Evolutionary conservation across 1,140 invertebrate species (phyloP), one percentile per base, ranked within the genome.

Genomic region (Drosophila varians): DNA sequence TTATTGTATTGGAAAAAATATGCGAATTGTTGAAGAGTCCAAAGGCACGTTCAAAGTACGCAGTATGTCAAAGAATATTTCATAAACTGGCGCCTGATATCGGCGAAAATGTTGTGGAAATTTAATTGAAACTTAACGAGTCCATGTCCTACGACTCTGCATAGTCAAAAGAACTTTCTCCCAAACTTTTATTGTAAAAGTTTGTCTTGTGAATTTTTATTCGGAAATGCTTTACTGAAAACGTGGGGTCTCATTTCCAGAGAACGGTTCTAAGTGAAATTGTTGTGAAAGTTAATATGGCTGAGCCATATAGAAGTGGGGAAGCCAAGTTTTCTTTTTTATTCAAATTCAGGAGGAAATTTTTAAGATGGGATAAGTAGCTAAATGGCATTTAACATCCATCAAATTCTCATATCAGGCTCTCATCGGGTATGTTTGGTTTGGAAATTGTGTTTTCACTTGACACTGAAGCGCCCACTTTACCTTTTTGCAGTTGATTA

Each of bases 401-500:
- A 16, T 38, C 11, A 18, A 28, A 18, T 12, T 23, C 19, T 21
- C 11, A 11, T 34, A 46, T 26, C 19, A 18, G 2, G 42, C 16
- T 25, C 6, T 38, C 12, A 5, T 14, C 36, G 16, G 36, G 11
- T 38, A 2, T 16, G 28, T 61, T 47, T 28, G 28, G 12, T 28
- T 47, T 38, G 16, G 21, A 56, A 38, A 58, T 26, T 38, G 9
- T 19, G n/a, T 38, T 46, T 36, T 23, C 21, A 7, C 7, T n/a
- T 23, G 5, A 11, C 55, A 9, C 38, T 53, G 51, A n/a, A 66
- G 53, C 26, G 46, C 26, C 21, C 57, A 60, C 58, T 65, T 70
- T 34, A 55, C 55, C 42, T 53, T 49, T 75, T 65, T 61, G 34
- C 47, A 46, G 53, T 48, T 78, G 79, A 84, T 79, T 86, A 61